Conservation (phyloP, 2,113 vertebrate genomes). For the Ochotona princeps region DNA sequence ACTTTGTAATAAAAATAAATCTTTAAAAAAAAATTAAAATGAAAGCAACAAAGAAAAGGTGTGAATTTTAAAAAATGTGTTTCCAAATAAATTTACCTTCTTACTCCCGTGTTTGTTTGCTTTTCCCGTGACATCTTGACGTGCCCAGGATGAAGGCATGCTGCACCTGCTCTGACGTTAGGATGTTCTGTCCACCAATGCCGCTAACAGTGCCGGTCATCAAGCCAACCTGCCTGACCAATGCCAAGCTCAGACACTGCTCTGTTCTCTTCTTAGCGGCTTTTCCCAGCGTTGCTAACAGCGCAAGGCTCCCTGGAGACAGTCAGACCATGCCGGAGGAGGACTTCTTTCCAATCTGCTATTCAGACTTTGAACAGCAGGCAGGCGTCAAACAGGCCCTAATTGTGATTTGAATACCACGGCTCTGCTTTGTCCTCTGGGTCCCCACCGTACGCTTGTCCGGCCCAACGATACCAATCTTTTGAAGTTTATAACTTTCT, state of each 20-base stretch:
- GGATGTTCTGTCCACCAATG: neutral
- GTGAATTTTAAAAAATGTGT: too few species aligned
- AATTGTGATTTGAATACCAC: neutral
- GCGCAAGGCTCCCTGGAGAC: neutral
- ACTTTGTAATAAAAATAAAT: too few species aligned
- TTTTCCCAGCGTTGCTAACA: neutral
- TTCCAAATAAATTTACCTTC: too few species aligned
- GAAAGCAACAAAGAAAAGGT: too few species aligned
- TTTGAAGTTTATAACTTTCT: slow-evolving; percentile 6
- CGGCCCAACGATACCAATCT: neutral
- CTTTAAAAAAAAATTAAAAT: too few species aligned
- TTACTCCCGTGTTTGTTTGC: too few species aligned
- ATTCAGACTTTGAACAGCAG: slow-evolving; percentile 12
- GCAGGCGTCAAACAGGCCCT: neutral
- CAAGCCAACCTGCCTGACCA: neutral
- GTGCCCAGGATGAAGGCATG: too few species aligned
- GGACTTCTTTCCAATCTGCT: neutral
- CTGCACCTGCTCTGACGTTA: rapidly evolving
- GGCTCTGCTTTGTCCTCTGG: neutral
- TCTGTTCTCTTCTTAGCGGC: neutral
- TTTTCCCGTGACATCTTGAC: too few species aligned
- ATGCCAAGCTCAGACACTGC: rapidly evolving
- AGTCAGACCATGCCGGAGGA: neutral
- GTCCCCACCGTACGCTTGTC: neutral
- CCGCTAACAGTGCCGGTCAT: neutral